These are phyloP conservation scores for Rhinoraja longicauda DNA, from an alignment of 2,797 vertebrate genomes.

Conservation along the genomic window DNA sequence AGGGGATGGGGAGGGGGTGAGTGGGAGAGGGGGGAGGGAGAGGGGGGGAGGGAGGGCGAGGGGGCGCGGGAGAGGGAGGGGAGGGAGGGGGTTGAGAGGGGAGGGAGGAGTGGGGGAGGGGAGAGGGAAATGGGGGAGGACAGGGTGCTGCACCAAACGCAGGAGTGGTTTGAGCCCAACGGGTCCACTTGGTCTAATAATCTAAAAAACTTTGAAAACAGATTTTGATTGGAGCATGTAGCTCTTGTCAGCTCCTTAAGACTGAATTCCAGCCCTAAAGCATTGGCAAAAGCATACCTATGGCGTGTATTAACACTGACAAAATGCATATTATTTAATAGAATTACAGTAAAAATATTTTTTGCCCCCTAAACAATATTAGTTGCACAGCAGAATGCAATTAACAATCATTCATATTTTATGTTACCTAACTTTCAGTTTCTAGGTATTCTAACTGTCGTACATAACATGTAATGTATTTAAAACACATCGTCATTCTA, in stretches of 20 bases:
- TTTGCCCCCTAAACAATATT: not conserved
- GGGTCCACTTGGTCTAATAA: no score
- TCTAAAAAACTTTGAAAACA: not conserved
- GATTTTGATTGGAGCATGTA: not conserved
- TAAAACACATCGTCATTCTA: not conserved
- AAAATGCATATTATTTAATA: not conserved
- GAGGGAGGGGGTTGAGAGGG: no score
- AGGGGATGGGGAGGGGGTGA: no score
- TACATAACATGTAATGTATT: not conserved
- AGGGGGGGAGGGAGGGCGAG: no score
- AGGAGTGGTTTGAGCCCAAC: no score
- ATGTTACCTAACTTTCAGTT: not conserved
- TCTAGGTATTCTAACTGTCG: not conserved
- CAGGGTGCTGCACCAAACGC: no score
- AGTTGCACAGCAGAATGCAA: not conserved
- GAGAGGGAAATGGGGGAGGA: no score
- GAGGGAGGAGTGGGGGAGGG: no score
- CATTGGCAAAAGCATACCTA: not conserved
- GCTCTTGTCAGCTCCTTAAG: not conserved
- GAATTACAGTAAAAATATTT: not conserved
- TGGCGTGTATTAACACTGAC: not conserved
- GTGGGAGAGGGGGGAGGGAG: no score
- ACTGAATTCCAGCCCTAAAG: not conserved
- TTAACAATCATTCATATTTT: not conserved
- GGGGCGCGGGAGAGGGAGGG: no score